phyloP scores from a whole-genome alignment of 2,113 vertebrate genomes.

The Progne subis region DNA sequence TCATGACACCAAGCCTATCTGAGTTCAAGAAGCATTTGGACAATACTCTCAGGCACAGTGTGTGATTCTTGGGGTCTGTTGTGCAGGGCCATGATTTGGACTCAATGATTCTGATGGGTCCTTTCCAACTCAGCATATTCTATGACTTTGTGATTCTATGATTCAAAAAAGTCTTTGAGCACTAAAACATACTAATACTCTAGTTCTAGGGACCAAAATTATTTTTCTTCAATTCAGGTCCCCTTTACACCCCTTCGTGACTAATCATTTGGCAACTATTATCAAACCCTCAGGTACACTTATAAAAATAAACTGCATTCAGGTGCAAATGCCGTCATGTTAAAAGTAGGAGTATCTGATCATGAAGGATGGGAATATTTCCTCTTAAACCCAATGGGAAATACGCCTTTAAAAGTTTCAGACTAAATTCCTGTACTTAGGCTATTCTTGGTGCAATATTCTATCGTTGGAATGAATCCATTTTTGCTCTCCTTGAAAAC shows the following conservation, averaged over 20 bases:
- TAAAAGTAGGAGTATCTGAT: background rate
- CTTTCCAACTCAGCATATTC: background rate
- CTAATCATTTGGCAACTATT: background rate
- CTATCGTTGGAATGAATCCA: background rate
- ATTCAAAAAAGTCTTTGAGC: background rate
- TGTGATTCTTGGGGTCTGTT: background rate
- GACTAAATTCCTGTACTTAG: background rate
- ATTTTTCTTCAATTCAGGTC: background rate
- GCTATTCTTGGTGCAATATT: background rate
- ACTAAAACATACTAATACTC: background rate
- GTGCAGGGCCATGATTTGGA: background rate
- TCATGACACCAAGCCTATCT: background rate
- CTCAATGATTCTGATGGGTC: background rate
- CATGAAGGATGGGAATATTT: background rate
- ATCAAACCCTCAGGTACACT: background rate
- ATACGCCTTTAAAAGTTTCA: background rate
- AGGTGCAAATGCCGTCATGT: background rate
- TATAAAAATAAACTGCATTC: background rate
- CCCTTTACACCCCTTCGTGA: background rate
- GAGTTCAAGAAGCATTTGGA: background rate
- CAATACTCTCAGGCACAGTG: too few relatives aligned
- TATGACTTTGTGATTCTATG: background rate
- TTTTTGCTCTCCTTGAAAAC: constrained; percentile 23
- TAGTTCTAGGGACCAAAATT: background rate
- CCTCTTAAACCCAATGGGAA: background rate